These are phyloP conservation scores for Aphelinus atriplicis DNA, from an alignment of 1,140 invertebrate species.

Conservation along the genomic window DNA sequence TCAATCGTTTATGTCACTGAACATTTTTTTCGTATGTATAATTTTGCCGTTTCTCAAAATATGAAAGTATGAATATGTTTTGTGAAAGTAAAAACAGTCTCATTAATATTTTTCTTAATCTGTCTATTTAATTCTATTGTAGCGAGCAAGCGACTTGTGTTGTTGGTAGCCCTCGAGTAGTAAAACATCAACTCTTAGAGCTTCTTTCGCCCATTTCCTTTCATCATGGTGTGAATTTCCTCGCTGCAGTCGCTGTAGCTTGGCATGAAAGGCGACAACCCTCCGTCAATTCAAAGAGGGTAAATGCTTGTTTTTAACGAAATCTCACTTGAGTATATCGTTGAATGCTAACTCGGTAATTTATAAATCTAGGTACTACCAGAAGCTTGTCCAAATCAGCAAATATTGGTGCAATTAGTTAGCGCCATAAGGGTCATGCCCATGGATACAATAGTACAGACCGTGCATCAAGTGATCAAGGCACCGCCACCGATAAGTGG, in stretches of 20 bases:
- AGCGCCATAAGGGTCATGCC: slow-evolving; percentile 86
- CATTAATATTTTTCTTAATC: neutral
- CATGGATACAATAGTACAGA: slow-evolving; percentile 87
- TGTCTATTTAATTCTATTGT: slow-evolving; percentile 29
- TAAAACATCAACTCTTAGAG: slow-evolving; percentile 83
- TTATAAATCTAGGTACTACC: slow-evolving; percentile 68
- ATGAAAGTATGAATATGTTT: neutral
- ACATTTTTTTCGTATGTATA: too few relatives aligned
- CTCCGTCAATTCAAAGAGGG: slow-evolving; percentile 64
- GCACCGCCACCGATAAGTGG: slow-evolving; percentile 78
- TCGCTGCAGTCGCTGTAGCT: slow-evolving; percentile 87
- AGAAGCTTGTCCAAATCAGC: slow-evolving; percentile 76
- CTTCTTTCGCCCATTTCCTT: slow-evolving; percentile 88
- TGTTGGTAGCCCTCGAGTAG: slow-evolving; percentile 72
- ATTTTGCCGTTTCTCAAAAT: too few relatives aligned
- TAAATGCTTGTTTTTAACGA: slow-evolving; percentile 46
- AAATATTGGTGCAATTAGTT: slow-evolving; percentile 82
- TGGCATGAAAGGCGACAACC: slow-evolving; percentile 81
- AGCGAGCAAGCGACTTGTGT: slow-evolving; percentile 65
- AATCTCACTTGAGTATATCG: neutral
- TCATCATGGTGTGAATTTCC: slow-evolving; percentile 84
- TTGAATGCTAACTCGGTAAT: slow-evolving; percentile 6
- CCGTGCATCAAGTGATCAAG: slow-evolving; percentile 83
- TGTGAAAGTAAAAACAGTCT: neutral
- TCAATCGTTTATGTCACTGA: too few relatives aligned